A percentile compares a stretch with the other conserved stretches of the same genome.
These are phyloP conservation scores for Camponotus pennsylvanicus DNA, from an alignment of 1,140 invertebrate species.

Conservation along the genomic window DNA sequence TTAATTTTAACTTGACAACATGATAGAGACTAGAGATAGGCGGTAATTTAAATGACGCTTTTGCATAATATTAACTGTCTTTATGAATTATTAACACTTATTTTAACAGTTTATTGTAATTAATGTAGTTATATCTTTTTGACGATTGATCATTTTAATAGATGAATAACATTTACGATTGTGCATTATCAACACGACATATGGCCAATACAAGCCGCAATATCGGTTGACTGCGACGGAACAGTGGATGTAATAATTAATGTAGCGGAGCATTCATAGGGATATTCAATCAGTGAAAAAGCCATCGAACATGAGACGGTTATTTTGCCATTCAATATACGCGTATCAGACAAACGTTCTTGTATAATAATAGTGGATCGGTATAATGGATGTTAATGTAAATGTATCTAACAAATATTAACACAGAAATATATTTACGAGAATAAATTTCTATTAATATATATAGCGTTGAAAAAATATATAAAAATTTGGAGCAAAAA, in stretches of 20 bases:
- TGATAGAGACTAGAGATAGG: neutral
- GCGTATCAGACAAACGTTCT: neutral
- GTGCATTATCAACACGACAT: no score
- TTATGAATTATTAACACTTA: neutral
- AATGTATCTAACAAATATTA: neutral
- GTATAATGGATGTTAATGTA: neutral
- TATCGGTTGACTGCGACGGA: conserved; percentile 1
- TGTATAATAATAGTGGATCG: neutral
- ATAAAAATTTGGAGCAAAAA: neutral
- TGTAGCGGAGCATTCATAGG: conserved; percentile 31
- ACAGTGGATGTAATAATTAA: conserved; percentile 43
- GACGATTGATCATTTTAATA: neutral
- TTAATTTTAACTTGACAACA: neutral
- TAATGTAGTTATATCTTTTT: neutral
- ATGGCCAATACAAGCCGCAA: neutral
- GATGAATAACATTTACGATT: conserved; percentile 20
- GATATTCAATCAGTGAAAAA: conserved; percentile 45
- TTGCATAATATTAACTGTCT: neutral
- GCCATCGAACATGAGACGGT: neutral
- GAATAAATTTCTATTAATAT: neutral
- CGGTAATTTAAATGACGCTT: neutral
- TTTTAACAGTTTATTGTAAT: neutral
- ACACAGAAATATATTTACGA: neutral
- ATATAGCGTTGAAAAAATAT: neutral
- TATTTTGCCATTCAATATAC: neutral